phyloP scores from a whole-genome alignment of 1,140 invertebrate species.

The Rhynchophorus ferrugineus region DNA sequence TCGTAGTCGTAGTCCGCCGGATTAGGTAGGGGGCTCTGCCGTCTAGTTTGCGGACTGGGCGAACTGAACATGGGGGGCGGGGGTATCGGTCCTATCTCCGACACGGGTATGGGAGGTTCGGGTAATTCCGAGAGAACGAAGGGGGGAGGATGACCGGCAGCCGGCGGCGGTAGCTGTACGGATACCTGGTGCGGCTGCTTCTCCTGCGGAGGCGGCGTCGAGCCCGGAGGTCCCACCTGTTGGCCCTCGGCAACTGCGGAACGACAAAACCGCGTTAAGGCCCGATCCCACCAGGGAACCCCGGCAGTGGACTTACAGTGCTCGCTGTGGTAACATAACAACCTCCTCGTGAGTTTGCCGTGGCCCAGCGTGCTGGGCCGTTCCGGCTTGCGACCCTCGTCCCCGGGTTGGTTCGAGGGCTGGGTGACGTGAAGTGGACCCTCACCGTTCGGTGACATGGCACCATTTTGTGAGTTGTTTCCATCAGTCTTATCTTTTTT shows the following conservation, averaged over 20 bases:
- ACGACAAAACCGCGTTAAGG: slow-evolving; percentile 5
- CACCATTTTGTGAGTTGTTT: slow-evolving; percentile 53
- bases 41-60: slow-evolving; percentile 65
- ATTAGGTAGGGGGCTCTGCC: slow-evolving; percentile 40
- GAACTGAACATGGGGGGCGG: slow-evolving; percentile 93
- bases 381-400: slow-evolving; percentile 53
- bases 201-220: slow-evolving; percentile 46
- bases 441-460: slow-evolving; percentile 52
- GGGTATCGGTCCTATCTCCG: slow-evolving; percentile 89
- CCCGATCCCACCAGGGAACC: neutral
- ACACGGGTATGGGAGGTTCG: slow-evolving; percentile 82
- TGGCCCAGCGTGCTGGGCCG: slow-evolving; percentile 65
- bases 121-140: slow-evolving; percentile 76
- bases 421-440: slow-evolving; percentile 39
- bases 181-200: slow-evolving; percentile 34
- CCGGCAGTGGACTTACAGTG: slow-evolving; percentile 47
- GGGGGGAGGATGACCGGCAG: slow-evolving; percentile 36
- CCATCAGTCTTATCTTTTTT: slow-evolving; percentile 85
- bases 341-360: slow-evolving; percentile 60
- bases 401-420: slow-evolving; percentile 33
- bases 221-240: slow-evolving; percentile 43
- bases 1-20: slow-evolving; percentile 55
- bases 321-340: slow-evolving; percentile 66
- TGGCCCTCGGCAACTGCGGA: slow-evolving; percentile 48
- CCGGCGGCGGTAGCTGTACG: slow-evolving; percentile 27